Percentiles rank a stretch among this genome's conserved stretches.
Evolutionary conservation across 2,888 invertebrate species (phyloP).

Genomic region (Melikaiella ostensackeni): DNA sequence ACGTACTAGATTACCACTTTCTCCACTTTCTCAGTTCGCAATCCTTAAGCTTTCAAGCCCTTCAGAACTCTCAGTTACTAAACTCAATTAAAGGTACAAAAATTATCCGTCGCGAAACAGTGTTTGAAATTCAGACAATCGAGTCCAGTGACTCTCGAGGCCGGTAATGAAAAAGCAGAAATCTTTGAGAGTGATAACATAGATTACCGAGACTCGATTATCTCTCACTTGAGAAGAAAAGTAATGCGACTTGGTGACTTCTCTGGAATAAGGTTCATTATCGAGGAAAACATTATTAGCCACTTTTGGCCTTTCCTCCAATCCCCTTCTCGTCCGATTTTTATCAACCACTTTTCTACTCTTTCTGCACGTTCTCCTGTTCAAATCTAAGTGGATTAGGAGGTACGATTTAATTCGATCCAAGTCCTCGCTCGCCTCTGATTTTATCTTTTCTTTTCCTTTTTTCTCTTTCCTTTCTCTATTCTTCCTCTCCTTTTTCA

Average conservation of each 20-base stretch:
- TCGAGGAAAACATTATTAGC: conserved; percentile 35
- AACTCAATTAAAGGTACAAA: not conserved
- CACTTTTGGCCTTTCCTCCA: not conserved
- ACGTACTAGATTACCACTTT: not conserved
- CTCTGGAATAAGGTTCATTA: conserved; percentile 14
- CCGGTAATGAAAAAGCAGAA: not conserved
- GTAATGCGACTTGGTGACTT: conserved; percentile 7
- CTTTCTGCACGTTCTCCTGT: conserved; percentile 28
- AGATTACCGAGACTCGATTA: not conserved
- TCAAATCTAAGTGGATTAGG: conserved; percentile 41
- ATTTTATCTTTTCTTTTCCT: conserved; percentile 48
- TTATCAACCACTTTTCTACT: not conserved
- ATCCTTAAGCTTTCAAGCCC: not conserved
- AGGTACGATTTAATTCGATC: conserved; percentile 42
- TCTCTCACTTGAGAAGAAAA: not conserved
- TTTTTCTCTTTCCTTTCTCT: conserved; percentile 45
- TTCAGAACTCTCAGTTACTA: not conserved
- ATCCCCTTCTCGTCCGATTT: no score
- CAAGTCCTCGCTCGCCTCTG: conserved; percentile 36
- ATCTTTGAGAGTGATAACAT: not conserved
- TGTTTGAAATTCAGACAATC: conserved; percentile 15
- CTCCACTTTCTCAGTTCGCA: not conserved
- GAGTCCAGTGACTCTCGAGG: not conserved
- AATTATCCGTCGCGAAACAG: not conserved
- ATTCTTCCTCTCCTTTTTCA: conserved; percentile 26